Conservation (phyloP, 1,140 invertebrate species). For the Lasaia peninsularis region DNA sequence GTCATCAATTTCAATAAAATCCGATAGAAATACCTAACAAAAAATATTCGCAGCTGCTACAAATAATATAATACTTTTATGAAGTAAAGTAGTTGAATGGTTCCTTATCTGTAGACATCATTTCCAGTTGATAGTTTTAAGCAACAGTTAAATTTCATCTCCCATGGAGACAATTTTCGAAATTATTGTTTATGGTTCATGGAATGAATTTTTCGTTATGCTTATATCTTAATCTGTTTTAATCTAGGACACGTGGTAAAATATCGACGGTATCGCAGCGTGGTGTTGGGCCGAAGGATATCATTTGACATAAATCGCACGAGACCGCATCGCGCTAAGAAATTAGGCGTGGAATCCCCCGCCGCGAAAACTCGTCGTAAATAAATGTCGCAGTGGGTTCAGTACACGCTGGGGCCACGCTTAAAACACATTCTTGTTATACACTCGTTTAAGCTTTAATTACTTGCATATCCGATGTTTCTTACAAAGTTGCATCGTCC, state of each 20-base stretch:
- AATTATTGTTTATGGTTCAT: not conserved
- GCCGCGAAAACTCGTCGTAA: slow-evolving; percentile 69
- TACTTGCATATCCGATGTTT: slow-evolving; percentile 48
- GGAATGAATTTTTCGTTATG: not conserved
- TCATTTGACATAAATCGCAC: slow-evolving; percentile 66
- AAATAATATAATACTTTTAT: not conserved
- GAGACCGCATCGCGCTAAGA: slow-evolving; percentile 66
- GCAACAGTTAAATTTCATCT: not conserved
- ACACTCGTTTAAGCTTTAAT: slow-evolving; percentile 71
- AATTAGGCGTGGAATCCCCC: slow-evolving; percentile 69
- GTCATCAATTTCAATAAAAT: not conserved
- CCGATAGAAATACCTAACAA: not conserved
- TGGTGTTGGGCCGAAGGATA: slow-evolving; percentile 60
- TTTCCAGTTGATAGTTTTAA: not conserved
- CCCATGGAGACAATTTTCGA: not conserved
- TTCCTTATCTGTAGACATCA: not conserved
- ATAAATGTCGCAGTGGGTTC: slow-evolving; percentile 49
- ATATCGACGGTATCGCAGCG: slow-evolving; percentile 63
- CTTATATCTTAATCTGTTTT: slow-evolving; percentile 58
- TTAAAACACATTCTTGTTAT: slow-evolving; percentile 63
- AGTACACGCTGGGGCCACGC: slow-evolving; percentile 31
- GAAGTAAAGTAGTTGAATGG: not conserved
- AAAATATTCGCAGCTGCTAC: not conserved
- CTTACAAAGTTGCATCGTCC: slow-evolving; percentile 21
- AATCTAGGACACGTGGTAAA: slow-evolving; percentile 49